These are phyloP conservation scores for Drosophila putrida DNA, from an alignment of 2,888 invertebrate genomes.

Conservation along the genomic window DNA sequence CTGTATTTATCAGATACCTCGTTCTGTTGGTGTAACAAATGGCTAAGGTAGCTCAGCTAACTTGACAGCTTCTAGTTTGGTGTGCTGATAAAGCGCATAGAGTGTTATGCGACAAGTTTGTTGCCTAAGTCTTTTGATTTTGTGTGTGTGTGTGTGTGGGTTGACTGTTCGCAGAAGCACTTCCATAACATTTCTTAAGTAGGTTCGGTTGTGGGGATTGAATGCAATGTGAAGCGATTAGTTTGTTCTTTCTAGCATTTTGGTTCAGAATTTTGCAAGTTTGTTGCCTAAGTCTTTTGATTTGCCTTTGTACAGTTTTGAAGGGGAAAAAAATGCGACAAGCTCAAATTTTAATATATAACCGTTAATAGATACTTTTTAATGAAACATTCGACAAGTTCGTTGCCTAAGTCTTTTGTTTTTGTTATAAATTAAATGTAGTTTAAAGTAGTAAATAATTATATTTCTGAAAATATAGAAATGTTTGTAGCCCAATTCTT, in stretches of 20 bases:
- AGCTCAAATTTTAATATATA: background rate
- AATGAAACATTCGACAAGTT: conserved; percentile 9
- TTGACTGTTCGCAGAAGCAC: background rate
- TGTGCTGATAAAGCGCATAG: conserved; percentile 3
- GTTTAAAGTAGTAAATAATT: too few species aligned
- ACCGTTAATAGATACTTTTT: background rate
- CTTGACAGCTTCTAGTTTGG: conserved; percentile 3
- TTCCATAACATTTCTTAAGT: background rate
- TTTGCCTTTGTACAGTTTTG: background rate
- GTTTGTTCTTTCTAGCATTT: background rate
- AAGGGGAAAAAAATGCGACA: background rate
- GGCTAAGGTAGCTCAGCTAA: conserved; percentile 14
- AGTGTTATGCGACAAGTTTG: conserved; percentile 32
- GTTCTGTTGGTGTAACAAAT: conserved; percentile 36
- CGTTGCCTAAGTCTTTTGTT: conserved; percentile 8
- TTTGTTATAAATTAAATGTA: background rate
- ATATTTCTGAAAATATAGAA: too few species aligned
- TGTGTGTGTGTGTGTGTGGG: background rate
- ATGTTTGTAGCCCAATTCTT: too few species aligned
- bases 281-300: conserved; percentile 28
- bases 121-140: conserved; percentile 34
- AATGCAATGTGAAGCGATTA: background rate
- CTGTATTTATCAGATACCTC: conserved; percentile 38
- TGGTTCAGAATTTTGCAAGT: conserved; percentile 7
- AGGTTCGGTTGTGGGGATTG: background rate